phyloP scores from a whole-genome alignment of 2,797 vertebrate genomes.

The Chiroxiphia lanceolata region DNA sequence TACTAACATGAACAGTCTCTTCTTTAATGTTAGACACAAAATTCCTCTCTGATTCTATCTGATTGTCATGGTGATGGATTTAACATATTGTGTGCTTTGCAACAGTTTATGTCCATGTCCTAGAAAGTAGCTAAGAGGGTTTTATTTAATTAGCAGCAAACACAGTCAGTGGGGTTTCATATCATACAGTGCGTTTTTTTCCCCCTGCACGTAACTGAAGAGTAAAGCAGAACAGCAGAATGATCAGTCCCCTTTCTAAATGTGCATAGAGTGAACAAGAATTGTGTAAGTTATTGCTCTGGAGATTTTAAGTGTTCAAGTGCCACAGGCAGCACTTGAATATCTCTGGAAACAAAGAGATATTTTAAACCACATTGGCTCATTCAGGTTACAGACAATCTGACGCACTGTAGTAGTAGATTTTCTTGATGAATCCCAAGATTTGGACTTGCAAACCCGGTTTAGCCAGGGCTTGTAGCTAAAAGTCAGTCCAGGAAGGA shows the following conservation, averaged over 20 bases:
- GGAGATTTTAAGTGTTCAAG: not conserved
- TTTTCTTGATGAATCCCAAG: not conserved
- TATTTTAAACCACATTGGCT: not conserved
- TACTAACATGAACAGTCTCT: not conserved
- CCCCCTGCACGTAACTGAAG: not conserved
- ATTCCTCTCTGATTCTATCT: not conserved
- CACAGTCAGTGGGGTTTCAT: not conserved
- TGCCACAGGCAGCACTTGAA: not conserved
- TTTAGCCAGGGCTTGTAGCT: not conserved
- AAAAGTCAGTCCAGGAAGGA: not conserved
- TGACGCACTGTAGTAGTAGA: not conserved
- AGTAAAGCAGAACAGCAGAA: not conserved
- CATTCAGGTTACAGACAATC: not conserved
- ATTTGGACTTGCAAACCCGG: not conserved
- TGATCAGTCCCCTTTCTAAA: not conserved
- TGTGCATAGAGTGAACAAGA: rapidly evolving
- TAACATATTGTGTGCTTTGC: not conserved
- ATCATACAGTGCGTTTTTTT: rapidly evolving
- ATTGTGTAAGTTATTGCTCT: not conserved
- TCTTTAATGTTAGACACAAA: not conserved
- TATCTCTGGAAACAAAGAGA: not conserved
- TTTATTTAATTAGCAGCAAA: not conserved
- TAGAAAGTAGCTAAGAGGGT: not conserved
- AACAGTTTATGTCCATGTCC: not conserved
- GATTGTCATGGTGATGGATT: not conserved